A percentile compares a stretch with the other conserved stretches of the same genome.
phyloP scores from a whole-genome alignment of 2,113 vertebrate species.

The Morone chrysops region DNA sequence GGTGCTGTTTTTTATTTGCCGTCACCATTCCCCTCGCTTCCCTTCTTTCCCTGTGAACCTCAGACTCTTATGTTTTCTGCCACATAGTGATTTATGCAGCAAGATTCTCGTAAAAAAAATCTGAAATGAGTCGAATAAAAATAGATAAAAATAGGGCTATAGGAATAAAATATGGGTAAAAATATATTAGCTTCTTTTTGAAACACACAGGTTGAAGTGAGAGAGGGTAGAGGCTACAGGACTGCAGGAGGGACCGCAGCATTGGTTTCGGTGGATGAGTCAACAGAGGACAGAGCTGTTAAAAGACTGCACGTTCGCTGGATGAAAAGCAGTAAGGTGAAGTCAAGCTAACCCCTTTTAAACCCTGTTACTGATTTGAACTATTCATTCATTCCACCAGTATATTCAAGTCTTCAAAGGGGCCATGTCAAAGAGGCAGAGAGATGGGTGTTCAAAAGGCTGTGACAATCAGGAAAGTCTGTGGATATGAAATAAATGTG shows the following conservation, averaged over 20 bases:
- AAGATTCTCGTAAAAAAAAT: neutral
- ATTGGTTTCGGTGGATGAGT: conserved; percentile 42
- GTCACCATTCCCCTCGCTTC: conserved; percentile 37
- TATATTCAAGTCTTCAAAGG: conserved; percentile 72
- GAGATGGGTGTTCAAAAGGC: conserved; percentile 70
- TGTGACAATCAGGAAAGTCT: conserved; percentile 70
- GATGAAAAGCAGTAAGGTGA: conserved; percentile 67
- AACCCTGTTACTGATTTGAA: conserved; percentile 77
- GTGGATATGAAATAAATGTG: conserved; percentile 68
- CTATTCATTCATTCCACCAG: conserved; percentile 65
- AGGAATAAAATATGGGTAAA: neutral
- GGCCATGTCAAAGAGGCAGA: conserved; percentile 69
- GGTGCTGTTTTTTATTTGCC: conserved; percentile 52
- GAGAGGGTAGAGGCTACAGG: conserved; percentile 3
- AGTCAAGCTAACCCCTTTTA: conserved; percentile 71
- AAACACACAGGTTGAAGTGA: neutral
- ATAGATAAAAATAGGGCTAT: neutral
- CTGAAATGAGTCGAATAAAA: conserved; percentile 16
- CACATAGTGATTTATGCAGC: neutral
- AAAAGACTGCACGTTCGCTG: conserved; percentile 54
- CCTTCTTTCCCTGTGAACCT: conserved; percentile 14
- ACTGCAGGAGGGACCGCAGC: conserved; percentile 6
- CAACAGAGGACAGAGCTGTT: conserved; percentile 62
- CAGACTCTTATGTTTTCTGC: conserved; percentile 20
- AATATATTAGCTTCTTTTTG: neutral